phyloP scores from a whole-genome alignment of 92 coral and sea anemone genomes.

The Blastomussa wellsi region DNA sequence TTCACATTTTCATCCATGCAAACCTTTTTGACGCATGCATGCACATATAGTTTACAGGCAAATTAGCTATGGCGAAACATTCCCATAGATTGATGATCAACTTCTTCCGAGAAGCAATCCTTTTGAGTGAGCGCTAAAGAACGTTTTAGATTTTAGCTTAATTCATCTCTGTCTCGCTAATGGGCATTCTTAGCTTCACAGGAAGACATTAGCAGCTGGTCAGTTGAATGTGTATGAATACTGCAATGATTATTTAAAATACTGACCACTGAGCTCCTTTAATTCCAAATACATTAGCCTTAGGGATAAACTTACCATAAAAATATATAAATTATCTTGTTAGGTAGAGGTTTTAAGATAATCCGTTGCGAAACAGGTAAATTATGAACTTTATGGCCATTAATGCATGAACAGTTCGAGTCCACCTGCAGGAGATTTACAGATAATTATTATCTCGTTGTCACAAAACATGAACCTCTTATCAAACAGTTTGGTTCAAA shows the following conservation, averaged over 20 bases:
- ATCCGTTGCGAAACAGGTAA: not conserved
- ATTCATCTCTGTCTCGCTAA: slow-evolving; percentile 1
- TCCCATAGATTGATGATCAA: not conserved
- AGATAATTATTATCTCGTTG: not conserved
- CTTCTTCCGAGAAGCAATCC: not conserved
- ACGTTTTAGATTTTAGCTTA: slow-evolving; percentile 4
- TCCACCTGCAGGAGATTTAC: not conserved
- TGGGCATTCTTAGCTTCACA: not conserved
- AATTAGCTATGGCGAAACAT: not conserved
- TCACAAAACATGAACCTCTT: not conserved
- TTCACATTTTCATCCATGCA: not conserved
- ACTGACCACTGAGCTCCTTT: not conserved
- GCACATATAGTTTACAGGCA: not conserved
- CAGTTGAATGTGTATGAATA: not conserved
- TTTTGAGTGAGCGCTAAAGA: slow-evolving; percentile 17
- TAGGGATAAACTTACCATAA: not conserved
- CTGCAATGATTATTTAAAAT: not conserved
- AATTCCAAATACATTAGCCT: not conserved
- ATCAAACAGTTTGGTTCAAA: not conserved
- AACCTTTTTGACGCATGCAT: not conserved
- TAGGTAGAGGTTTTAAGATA: not conserved
- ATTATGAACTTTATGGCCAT: not conserved
- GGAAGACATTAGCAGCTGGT: slow-evolving; percentile 3
- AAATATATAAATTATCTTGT: not conserved
- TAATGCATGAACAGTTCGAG: not conserved